phyloP scores from a whole-genome alignment of 2,113 vertebrate genomes.

The Erythrocercus mccallii region DNA sequence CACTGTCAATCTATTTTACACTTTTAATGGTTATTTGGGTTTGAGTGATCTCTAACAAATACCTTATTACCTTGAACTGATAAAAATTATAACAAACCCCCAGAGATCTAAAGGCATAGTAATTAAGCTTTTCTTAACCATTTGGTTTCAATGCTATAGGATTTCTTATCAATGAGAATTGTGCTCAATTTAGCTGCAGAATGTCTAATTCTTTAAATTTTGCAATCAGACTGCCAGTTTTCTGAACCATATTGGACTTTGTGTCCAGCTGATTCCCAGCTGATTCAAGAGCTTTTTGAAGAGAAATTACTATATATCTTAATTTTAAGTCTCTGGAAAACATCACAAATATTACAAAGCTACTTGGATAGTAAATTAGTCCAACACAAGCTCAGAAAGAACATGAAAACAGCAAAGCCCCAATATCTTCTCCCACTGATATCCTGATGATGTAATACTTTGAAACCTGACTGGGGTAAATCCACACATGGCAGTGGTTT shows the following conservation, averaged over 20 bases:
- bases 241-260: background rate
- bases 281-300: background rate
- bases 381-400: background rate
- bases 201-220: background rate
- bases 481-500: background rate
- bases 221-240: background rate
- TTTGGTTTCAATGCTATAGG: background rate
- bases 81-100: background rate
- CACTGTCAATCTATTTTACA: background rate
- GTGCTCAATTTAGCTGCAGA: background rate
- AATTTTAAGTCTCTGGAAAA: background rate
- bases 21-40: background rate
- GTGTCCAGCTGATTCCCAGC: background rate
- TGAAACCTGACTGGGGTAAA: background rate
- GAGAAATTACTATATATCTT: background rate
- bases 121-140: background rate
- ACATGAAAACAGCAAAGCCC: background rate
- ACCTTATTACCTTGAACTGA: background rate
- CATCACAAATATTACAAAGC: background rate
- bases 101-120: background rate
- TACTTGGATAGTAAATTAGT: background rate
- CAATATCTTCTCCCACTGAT: background rate
- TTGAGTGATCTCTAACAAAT: background rate
- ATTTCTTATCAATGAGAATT: background rate
- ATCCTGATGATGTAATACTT: background rate